Evolutionary conservation across 1,140 invertebrate species (phyloP), one percentile per base, ranked within the genome.

Genomic region (Ceratoteleas bidentatus): DNA sequence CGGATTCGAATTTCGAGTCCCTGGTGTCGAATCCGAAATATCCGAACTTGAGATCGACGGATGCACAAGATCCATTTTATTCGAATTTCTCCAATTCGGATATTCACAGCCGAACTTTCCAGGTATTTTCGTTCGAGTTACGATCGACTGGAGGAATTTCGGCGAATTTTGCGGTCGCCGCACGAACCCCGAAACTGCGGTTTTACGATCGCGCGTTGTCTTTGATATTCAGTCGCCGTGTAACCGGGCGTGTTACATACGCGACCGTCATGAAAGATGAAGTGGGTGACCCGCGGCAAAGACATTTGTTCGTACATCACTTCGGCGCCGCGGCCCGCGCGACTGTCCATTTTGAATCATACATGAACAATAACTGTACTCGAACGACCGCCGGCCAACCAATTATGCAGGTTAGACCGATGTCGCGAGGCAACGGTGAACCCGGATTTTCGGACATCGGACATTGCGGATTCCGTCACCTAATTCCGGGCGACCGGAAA

Each of bases 211-310:
- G 15, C 11, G 34, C 65, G 66, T 61, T 58, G 76, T 76, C 70
- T 81, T 85, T 83, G 68, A 78, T 82, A 83, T 81, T 76, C 81
- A 73, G 32, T n/a, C 38, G 54, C 76, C 68, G 81, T 76, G 69
- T 68, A 53, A 56, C 53, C 69, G 70, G 75, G 72, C 66, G 81
- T 79, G 77, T 83, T 81, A 82, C 61, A 83, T 87, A 88, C 88
- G 88, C 86, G 88, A 75, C 80, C 80, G 57, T 75, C 87, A 89
- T 89, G 83, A 88, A 87, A 86, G 85, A 86, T 83, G 66, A 88
- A 88, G 85, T 86, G 84, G 85, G 83, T 87, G 87, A 88, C 73
- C 58, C 60, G 65, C 82, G 57, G 60, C 53, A 76, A 73, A 76
- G 64, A 83, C 74, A 83, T 83, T 83, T 74, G 75, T 78, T 75